phyloP scores from a whole-genome alignment of 2,797 vertebrate genomes.

The Eutrigla gurnardus region DNA sequence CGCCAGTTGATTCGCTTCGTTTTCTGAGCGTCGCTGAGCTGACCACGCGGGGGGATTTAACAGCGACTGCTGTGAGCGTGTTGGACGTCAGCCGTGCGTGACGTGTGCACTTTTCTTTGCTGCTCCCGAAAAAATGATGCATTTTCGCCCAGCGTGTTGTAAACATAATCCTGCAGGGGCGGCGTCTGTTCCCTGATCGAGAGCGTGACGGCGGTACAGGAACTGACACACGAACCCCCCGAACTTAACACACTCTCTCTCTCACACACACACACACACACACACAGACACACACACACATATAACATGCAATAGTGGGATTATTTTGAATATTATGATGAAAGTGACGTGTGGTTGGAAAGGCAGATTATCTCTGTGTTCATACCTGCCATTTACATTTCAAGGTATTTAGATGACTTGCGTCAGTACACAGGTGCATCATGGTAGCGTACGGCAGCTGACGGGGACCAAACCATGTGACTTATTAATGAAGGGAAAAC shows the following conservation, averaged over 20 bases:
- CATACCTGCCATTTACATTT: conserved; percentile 39
- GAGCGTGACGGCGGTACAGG: conserved; percentile 15
- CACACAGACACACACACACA: neutral
- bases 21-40: conserved; percentile 27
- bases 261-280: no score
- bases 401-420: conserved; percentile 27
- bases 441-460: neutral
- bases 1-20: conserved; percentile 32
- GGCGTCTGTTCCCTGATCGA: conserved; percentile 16
- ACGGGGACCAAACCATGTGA: conserved; percentile 17
- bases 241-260: neutral
- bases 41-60: conserved; percentile 19
- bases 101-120: conserved; percentile 19
- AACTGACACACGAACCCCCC: no score
- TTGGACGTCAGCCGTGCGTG: conserved; percentile 43
- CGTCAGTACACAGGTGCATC: conserved; percentile 14
- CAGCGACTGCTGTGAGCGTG: conserved; percentile 29
- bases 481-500: conserved; percentile 11
- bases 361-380: neutral
- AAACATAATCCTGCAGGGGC: conserved; percentile 37
- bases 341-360: neutral
- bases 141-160: conserved; percentile 36
- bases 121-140: conserved; percentile 19
- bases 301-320: no score
- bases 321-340: neutral